Percentiles rank a stretch among this genome's conserved stretches.
phyloP scores from a whole-genome alignment of 2,797 vertebrate genomes.

The Lepus oiostolus region DNA sequence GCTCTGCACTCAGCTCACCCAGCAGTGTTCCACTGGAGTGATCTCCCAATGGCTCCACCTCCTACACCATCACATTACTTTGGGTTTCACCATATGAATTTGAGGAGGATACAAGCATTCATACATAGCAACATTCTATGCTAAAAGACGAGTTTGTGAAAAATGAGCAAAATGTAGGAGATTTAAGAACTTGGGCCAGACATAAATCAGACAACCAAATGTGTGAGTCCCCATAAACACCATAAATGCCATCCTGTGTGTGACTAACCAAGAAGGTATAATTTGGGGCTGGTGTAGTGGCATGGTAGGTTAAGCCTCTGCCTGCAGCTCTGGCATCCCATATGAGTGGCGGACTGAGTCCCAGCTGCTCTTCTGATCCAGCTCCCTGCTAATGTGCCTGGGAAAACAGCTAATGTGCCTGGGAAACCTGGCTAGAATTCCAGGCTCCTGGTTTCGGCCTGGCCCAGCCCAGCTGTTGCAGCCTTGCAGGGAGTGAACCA shows the following conservation, averaged over 20 bases:
- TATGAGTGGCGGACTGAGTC: no score
- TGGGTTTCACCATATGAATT: background rate
- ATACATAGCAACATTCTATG: background rate
- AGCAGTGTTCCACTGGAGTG: background rate
- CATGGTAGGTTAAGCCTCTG: no score
- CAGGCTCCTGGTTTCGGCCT: no score
- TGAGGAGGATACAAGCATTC: background rate
- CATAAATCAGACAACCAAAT: background rate
- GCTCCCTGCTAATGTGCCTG: no score
- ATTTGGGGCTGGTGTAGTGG: background rate
- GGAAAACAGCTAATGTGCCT: no score
- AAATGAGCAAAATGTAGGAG: background rate
- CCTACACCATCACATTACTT: background rate
- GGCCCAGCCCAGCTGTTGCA: no score
- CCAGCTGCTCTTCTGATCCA: no score
- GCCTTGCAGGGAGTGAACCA: no score
- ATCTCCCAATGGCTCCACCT: background rate
- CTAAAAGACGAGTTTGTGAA: background rate
- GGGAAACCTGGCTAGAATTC: no score
- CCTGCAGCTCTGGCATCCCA: no score
- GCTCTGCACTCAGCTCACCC: background rate
- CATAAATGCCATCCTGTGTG: background rate
- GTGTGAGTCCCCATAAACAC: background rate
- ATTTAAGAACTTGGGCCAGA: background rate
- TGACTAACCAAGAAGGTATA: background rate